Evolutionary conservation across 2,113 vertebrate species (phyloP).

Genomic region (Apaloderma vittatum): DNA sequence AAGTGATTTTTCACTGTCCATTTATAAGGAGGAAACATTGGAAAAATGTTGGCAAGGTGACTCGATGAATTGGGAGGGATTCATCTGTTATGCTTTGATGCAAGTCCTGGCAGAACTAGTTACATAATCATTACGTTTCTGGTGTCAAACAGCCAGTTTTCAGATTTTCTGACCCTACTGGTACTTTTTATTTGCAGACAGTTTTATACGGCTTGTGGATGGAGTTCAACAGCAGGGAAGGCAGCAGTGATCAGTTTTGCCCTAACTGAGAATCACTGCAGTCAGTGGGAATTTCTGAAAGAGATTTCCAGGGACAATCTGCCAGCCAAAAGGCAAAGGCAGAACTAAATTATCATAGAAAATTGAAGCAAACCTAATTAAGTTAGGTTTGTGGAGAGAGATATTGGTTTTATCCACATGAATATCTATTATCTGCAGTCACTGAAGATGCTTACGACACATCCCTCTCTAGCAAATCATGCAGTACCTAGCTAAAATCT

Average conservation of each 20-base stretch:
- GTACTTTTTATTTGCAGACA: conserved; percentile 15
- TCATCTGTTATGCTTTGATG: conserved; percentile 44
- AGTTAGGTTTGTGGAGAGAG: conserved; percentile 32
- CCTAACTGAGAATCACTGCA: conserved; percentile 51
- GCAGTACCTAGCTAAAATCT: not conserved
- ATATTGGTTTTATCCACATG: conserved; percentile 40
- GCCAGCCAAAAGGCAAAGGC: conserved; percentile 64
- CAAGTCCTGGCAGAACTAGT: conserved; percentile 43
- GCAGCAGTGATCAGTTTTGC: conserved; percentile 52
- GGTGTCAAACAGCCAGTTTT: conserved; percentile 60
- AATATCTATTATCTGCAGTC: conserved; percentile 45
- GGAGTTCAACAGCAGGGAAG: conserved; percentile 64
- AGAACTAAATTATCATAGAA: conserved; percentile 67
- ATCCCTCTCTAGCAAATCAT: conserved; percentile 16
- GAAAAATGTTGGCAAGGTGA: conserved; percentile 44
- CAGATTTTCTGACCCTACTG: conserved; percentile 32
- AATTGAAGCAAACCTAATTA: conserved; percentile 70
- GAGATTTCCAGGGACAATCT: conserved; percentile 62
- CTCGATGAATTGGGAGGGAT: conserved; percentile 33
- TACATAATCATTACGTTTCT: conserved; percentile 59
- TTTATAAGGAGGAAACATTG: conserved; percentile 55
- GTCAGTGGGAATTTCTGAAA: conserved; percentile 60
- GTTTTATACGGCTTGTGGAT: conserved; percentile 62
- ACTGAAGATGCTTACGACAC: conserved; percentile 16
- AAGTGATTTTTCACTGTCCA: conserved; percentile 54